Evolutionary conservation across 2,888 invertebrate genomes (phyloP).

Genomic region (Catonia carolina): DNA sequence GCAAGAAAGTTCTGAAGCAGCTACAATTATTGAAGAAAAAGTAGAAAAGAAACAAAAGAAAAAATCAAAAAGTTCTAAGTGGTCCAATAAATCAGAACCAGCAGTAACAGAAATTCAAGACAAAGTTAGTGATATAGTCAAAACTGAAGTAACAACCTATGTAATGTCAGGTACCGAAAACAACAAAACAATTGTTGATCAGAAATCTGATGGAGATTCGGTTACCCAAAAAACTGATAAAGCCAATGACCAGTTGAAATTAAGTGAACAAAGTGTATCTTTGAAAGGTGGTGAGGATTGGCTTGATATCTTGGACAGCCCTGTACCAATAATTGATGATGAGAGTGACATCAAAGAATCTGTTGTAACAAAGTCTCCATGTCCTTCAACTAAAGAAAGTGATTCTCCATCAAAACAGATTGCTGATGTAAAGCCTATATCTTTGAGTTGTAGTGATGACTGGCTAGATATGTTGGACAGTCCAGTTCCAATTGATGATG

Average conservation of each 20-base stretch:
- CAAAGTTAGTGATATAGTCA: too few species aligned
- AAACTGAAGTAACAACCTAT: too few species aligned
- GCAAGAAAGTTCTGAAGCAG: background rate
- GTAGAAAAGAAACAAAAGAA: too few species aligned
- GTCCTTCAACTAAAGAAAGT: background rate
- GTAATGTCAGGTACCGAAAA: too few species aligned
- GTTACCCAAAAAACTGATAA: too few species aligned
- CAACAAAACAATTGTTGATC: too few species aligned
- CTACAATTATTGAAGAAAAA: too few species aligned
- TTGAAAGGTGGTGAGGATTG: background rate
- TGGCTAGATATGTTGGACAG: background rate
- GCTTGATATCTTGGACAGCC: background rate
- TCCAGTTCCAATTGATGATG: background rate
- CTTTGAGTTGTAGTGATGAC: background rate
- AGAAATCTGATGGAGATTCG: too few species aligned
- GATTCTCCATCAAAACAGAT: background rate
- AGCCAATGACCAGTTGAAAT: background rate
- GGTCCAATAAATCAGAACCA: too few species aligned
- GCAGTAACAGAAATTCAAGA: too few species aligned
- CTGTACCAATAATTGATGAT: constrained; percentile 4
- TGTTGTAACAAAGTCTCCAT: background rate
- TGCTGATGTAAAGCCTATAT: background rate
- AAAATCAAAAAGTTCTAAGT: too few species aligned
- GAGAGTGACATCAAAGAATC: constrained; percentile 5
- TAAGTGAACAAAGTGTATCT: background rate